Conservation (phyloP, 2,113 vertebrate species). For the Axis porcinus region DNA sequence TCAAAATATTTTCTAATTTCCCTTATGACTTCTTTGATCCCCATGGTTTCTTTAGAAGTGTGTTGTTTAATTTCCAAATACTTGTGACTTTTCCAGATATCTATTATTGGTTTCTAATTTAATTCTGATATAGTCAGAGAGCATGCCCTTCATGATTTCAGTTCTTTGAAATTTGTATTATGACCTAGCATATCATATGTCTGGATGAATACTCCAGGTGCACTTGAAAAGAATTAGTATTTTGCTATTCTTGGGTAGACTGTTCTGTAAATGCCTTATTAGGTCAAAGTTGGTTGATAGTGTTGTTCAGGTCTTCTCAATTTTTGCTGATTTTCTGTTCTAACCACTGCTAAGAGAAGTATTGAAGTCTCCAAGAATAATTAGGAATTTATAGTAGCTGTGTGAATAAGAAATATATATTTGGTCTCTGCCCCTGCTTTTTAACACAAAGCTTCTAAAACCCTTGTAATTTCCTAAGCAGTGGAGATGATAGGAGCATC, state of each 20-base stretch:
- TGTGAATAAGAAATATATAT: not conserved
- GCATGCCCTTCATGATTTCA: not conserved
- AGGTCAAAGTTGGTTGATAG: not conserved
- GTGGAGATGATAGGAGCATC: not conserved
- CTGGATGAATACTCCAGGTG: not conserved
- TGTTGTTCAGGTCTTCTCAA: not conserved
- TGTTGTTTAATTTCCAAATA: not conserved
- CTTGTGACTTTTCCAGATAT: not conserved
- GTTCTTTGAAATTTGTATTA: not conserved
- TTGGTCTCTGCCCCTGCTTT: not conserved
- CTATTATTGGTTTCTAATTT: not conserved
- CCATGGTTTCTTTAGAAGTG: not conserved
- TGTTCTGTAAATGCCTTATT: not conserved
- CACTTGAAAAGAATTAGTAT: not conserved
- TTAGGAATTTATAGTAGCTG: not conserved
- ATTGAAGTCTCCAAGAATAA: not conserved
- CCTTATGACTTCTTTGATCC: not conserved
- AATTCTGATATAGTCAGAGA: not conserved
- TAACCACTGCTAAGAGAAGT: not conserved
- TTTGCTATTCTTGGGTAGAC: not conserved
- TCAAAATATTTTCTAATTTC: not conserved
- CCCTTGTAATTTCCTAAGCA: not conserved
- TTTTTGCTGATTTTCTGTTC: not conserved
- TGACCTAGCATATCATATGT: not conserved
- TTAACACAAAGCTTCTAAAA: not conserved